Percentiles rank a stretch among this genome's conserved stretches.
phyloP scores from a whole-genome alignment of 2,113 vertebrate species.

The Gallinago jamesoni region DNA sequence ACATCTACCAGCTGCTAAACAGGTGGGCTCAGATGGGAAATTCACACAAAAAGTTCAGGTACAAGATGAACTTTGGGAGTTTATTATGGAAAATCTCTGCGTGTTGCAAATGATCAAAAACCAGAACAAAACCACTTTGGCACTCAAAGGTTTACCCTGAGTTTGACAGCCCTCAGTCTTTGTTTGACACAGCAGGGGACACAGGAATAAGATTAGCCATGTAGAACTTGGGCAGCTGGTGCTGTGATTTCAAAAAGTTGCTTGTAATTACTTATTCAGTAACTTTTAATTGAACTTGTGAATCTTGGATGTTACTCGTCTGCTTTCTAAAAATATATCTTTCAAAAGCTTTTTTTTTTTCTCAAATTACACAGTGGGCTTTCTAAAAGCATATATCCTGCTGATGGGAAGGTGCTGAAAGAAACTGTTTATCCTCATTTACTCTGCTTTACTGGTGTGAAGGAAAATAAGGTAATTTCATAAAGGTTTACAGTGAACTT shows the following conservation, averaged over 20 bases:
- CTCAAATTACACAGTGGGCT: conserved; percentile 62
- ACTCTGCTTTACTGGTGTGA: conserved; percentile 71
- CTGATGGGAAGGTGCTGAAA: conserved; percentile 70
- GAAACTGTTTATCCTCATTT: conserved; percentile 76
- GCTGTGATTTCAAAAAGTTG: conserved; percentile 74
- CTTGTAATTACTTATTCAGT: conserved; percentile 74
- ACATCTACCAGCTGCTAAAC: conserved; percentile 87
- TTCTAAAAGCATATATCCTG: conserved; percentile 70
- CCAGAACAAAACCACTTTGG: conserved; percentile 82
- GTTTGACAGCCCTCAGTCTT: conserved; percentile 73
- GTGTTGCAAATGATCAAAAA: conserved; percentile 79
- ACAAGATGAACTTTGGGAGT: conserved; percentile 78
- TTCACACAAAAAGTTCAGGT: conserved; percentile 75
- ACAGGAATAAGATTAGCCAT: conserved; percentile 79
- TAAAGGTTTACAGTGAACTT: background rate
- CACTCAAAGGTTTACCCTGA: conserved; percentile 75
- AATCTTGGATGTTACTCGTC: conserved; percentile 40
- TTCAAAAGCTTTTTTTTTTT: conserved; percentile 10
- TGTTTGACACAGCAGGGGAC: conserved; percentile 79
- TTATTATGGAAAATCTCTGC: conserved; percentile 80
- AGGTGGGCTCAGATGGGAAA: conserved; percentile 83
- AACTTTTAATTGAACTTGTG: conserved; percentile 67
- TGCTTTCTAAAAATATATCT: background rate
- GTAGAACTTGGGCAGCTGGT: conserved; percentile 83
- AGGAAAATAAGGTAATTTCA: conserved; percentile 72